Conservation (phyloP, 2,113 vertebrate species). For the Accipiter cooperii region DNA sequence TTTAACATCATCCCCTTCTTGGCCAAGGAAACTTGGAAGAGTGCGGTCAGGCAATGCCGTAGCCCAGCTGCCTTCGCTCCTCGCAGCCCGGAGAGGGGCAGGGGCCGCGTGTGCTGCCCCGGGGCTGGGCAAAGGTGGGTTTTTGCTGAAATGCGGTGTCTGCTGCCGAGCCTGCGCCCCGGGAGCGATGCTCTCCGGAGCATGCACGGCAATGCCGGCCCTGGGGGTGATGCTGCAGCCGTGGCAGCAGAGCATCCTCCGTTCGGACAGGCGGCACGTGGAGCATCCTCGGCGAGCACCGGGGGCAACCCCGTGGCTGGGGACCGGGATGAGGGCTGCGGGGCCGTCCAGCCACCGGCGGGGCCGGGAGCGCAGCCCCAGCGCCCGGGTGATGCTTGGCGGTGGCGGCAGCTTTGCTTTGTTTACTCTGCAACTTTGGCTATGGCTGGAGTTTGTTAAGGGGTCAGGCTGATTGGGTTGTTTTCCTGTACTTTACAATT, state of each 20-base stretch:
- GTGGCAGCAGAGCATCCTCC: neutral
- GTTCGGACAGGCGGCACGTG: accelerated
- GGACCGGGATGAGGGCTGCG: neutral
- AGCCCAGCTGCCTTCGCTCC: neutral
- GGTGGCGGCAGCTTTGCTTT: neutral
- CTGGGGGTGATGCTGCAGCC: neutral
- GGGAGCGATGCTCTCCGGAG: accelerated
- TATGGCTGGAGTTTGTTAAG: conserved; percentile 37
- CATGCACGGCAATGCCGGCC: accelerated
- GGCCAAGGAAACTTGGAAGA: neutral
- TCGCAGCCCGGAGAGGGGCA: neutral
- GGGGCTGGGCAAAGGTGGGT: accelerated
- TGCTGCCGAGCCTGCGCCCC: neutral
- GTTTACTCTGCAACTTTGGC: neutral
- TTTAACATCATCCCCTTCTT: neutral
- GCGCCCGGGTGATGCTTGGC: neutral
- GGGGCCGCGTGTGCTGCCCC: accelerated
- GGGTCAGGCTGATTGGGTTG: conserved; percentile 35
- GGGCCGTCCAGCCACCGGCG: accelerated
- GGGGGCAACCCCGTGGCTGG: neutral
- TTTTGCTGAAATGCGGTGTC: neutral
- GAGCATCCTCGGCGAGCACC: neutral
- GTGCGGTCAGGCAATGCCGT: neutral
- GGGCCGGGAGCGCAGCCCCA: neutral
- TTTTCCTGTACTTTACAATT: conserved; percentile 61